Conservation (phyloP, 2,113 vertebrate genomes). For the Periophthalmus modestus region DNA sequence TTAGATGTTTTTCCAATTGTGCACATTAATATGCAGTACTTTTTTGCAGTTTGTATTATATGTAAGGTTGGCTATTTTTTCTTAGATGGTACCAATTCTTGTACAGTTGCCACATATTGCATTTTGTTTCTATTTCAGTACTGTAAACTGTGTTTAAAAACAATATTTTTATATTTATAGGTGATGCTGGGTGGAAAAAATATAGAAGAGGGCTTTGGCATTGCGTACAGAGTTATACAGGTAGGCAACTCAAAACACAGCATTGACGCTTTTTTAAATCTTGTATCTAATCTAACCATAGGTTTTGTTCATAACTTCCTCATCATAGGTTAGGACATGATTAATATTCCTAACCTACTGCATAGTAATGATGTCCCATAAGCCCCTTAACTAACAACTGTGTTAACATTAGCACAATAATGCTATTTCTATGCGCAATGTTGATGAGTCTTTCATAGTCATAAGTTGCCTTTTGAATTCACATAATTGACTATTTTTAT, state of each 20-base stretch:
- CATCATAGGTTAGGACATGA: no score
- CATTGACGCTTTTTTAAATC: not conserved
- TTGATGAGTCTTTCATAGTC: no score
- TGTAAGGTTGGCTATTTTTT: not conserved
- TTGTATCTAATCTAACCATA: not conserved
- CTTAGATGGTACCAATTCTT: no score
- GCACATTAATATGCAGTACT: not conserved
- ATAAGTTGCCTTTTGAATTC: no score
- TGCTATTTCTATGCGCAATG: no score
- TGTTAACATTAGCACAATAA: no score
- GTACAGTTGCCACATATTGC: not conserved
- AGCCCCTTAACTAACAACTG: no score
- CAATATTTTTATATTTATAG: conserved; percentile 63
- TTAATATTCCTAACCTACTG: no score
- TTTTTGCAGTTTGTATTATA: not conserved
- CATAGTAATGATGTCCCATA: no score
- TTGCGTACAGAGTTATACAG: conserved; percentile 96
- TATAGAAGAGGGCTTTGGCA: conserved; percentile 96
- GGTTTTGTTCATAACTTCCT: no score
- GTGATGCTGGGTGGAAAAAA: conserved; percentile 98
- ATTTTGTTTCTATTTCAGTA: not conserved
- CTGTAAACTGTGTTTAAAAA: not conserved
- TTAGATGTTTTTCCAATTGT: conserved; percentile 42
- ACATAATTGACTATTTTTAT: not conserved
- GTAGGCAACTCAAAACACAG: conserved; percentile 64